Base-by-base conservation (phyloP, 92 coral and sea anemone species). In the Ricordea florida region DNA sequence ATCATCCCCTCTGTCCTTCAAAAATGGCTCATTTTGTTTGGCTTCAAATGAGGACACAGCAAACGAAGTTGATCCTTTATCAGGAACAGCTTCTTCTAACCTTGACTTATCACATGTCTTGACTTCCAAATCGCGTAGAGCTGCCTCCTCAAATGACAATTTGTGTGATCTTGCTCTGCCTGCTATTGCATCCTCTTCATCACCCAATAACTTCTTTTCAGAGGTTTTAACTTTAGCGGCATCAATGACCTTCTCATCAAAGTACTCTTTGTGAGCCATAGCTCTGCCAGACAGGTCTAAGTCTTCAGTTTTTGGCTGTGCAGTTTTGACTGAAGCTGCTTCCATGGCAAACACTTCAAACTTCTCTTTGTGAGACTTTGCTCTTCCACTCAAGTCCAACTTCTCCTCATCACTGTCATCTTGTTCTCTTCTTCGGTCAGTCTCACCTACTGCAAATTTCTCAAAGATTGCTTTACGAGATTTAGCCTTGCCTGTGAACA, bases 391-490 rank as follows among this genome's bases (percentile, higher is more conserved):
- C 15, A 76, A 71, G 34, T 83, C 78, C 16, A 43, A 68, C 27
- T 78, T 61, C 35, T 91, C 97, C 30, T 88, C 67, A 8, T 86
- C 70, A 26, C 61, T 45, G n/a, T 75, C 78, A 30, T 64, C 63
- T 20, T 78, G 70, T 11, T 37, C 56, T 41, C 79, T 69, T 4
- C 79, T 76, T 2, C 52, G 37, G 2, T 52, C 88, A 25, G 62
- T 32, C 27, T 83, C 87, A 63, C 65, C 85, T 40, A 77, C 57
- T 1, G 79, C 90, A 52, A 81, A 86, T 22, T 70, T 84, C 61
- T 91, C 97, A 71, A 91, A 91, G 10, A 87, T 70, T 42, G 82
- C 79, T 3, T 90, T 84, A 32, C 78, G 92, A 31, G 93, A 83
- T 24, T 67, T 64, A 4, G 97, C 90, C 40, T 91, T 91, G 20